Conservation (phyloP, 2,113 vertebrate genomes). For the Peucedramus taeniatus region DNA sequence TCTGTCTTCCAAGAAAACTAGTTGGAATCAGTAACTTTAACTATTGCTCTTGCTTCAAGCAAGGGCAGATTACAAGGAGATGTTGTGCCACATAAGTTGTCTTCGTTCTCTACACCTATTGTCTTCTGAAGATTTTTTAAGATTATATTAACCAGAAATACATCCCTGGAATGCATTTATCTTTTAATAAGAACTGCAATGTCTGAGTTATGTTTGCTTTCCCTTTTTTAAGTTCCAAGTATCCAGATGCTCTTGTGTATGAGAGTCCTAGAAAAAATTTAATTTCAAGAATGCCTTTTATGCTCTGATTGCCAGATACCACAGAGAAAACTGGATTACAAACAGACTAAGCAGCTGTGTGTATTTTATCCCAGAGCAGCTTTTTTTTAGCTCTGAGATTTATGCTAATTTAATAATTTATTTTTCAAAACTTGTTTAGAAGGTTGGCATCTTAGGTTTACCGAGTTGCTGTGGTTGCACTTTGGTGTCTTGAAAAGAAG, state of each 20-base stretch:
- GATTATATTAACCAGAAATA: not conserved
- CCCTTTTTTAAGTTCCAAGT: not conserved
- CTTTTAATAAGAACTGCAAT: not conserved
- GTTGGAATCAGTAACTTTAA: not conserved
- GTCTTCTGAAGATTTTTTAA: not conserved
- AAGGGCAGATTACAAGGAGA: not conserved
- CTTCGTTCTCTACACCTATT: not conserved
- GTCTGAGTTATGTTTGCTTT: not conserved
- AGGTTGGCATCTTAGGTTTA: not conserved
- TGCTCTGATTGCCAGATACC: not conserved
- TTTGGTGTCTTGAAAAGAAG: not conserved
- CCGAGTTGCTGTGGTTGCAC: not conserved
- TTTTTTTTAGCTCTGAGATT: not conserved
- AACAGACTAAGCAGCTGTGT: conserved; percentile 1
- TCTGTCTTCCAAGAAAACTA: not conserved
- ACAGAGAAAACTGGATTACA: not conserved
- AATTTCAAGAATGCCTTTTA: not conserved
- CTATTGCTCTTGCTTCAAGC: not conserved
- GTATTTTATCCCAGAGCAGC: not conserved
- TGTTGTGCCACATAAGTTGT: not conserved
- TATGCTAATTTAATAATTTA: not conserved
- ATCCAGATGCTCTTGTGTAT: not conserved
- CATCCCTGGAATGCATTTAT: not conserved
- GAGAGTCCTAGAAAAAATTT: not conserved
- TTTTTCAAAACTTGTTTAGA: not conserved